phyloP scores from a whole-genome alignment of 2,797 vertebrate genomes.

The Chelon auratus region DNA sequence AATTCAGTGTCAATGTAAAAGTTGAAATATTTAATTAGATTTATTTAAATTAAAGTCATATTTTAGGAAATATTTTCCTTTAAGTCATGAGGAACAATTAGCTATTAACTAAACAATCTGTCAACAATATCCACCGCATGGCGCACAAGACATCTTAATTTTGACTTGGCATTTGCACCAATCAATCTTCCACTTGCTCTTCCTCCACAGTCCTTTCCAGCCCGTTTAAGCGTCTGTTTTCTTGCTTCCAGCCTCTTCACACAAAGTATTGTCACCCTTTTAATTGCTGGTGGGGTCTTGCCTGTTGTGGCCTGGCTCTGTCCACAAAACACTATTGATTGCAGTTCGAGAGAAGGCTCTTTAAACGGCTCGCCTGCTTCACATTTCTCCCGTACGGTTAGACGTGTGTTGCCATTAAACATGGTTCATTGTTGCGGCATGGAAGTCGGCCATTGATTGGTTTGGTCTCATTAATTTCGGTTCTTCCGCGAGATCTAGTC shows the following conservation, averaged over 20 bases:
- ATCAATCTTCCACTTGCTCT: slow-evolving; percentile 17
- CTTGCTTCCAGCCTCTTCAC: slow-evolving; percentile 34
- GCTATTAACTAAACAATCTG: too few relatives aligned
- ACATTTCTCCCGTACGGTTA: slow-evolving; percentile 33
- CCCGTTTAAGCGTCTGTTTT: background rate
- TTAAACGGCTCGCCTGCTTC: slow-evolving; percentile 55
- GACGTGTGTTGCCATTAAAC: slow-evolving; percentile 45
- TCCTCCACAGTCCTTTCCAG: background rate
- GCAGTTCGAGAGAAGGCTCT: slow-evolving; percentile 43
- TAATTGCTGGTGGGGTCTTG: slow-evolving; percentile 60
- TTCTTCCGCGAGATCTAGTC: slow-evolving; percentile 31
- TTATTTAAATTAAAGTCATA: too few relatives aligned
- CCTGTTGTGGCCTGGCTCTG: slow-evolving; percentile 43
- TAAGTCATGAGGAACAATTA: too few relatives aligned
- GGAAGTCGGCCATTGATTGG: slow-evolving; percentile 59
- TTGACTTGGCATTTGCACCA: slow-evolving; percentile 49
- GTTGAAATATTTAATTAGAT: too few relatives aligned
- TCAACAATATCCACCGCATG: too few relatives aligned
- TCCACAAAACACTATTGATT: slow-evolving; percentile 71
- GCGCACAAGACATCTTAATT: slow-evolving; percentile 17
- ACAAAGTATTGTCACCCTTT: slow-evolving; percentile 55
- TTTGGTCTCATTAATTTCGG: slow-evolving; percentile 53
- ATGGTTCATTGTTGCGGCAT: slow-evolving; percentile 19
- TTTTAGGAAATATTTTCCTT: too few relatives aligned
- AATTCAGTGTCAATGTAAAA: too few relatives aligned